Conservation (phyloP, 2,797 vertebrate species). For the Myiothlypis coronata region DNA sequence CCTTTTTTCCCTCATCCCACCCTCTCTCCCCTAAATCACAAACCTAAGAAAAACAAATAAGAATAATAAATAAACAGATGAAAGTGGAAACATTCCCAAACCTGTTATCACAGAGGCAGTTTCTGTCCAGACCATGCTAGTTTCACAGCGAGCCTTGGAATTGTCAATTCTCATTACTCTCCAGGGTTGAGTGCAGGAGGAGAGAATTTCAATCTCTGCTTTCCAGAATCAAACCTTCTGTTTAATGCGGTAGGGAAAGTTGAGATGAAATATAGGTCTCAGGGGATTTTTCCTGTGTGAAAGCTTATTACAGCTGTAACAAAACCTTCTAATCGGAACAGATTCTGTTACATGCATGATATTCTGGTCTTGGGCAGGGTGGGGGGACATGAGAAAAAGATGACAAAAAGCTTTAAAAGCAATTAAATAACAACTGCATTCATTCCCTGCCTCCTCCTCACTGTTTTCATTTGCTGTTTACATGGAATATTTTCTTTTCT, state of each 20-base stretch:
- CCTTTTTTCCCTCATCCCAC: neutral
- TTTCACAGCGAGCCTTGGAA: slow-evolving; percentile 75
- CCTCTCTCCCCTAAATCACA: slow-evolving; percentile 50
- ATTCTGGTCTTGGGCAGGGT: slow-evolving; percentile 50
- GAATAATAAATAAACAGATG: slow-evolving; percentile 71
- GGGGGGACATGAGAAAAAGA: slow-evolving; percentile 23
- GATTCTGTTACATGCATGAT: slow-evolving; percentile 67
- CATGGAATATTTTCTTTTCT: neutral
- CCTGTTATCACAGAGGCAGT: slow-evolving; percentile 82
- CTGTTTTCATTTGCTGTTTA: neutral
- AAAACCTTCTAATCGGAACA: slow-evolving; percentile 69
- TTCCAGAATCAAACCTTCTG: slow-evolving; percentile 81
- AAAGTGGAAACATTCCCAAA: slow-evolving; percentile 80
- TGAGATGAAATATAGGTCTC: slow-evolving; percentile 74
- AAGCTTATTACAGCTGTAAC: slow-evolving; percentile 74
- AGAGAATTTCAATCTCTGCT: slow-evolving; percentile 75
- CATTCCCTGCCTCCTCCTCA: neutral
- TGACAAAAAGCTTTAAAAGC: slow-evolving; percentile 18
- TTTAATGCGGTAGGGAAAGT: slow-evolving; percentile 70
- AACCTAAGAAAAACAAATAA: slow-evolving; percentile 64
- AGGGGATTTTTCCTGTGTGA: slow-evolving; percentile 61
- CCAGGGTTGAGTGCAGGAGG: slow-evolving; percentile 73
- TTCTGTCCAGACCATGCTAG: slow-evolving; percentile 80
- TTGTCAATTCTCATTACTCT: slow-evolving; percentile 83
- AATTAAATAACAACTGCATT: neutral